Base-by-base conservation (phyloP, 2,888 invertebrate species). In the Orthosia cruda region DNA sequence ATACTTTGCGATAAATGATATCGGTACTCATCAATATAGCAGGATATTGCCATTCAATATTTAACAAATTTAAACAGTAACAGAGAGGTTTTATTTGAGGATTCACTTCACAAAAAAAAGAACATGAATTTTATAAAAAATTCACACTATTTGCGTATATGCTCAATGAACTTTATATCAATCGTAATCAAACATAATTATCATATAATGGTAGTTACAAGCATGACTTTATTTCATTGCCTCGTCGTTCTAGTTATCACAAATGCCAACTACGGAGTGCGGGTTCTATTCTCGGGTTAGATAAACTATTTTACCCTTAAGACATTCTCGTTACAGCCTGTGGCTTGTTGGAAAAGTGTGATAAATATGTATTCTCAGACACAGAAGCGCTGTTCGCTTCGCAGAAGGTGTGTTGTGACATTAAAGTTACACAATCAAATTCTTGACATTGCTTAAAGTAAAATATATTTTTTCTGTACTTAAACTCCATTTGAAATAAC, bases 121-220 rank as follows among this genome's bases (percentile, higher is more conserved):
- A 11, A 11, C n/a, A 20, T 20, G 20, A 32, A 32, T 49, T 47
- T 47, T 57, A 72, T 23, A 72, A 32, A 47, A 71, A 1, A 7
- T n/a, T 23, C 15, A 2, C 2, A 18, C 12, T 32, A 15, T 55
- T 71, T 71, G 47, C 18, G 32, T 47, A 18, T 9, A 15, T 7
- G 1, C 47, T 32, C 12, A 32, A 72, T 23, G 49, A 55, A 32
- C 55, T 72, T 40, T 20, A 57, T 72, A 71, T 32, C 32, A 13
- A 16, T 70, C 2, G 3, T 15, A 15, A 57, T 72, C 18, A 32
- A 47, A 20, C 13, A 55, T 3, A 3, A 50, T 52, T 52, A 70
- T 72, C 45, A 55, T 32, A 32, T 23, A 47, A 7, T 18, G 3
- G n/a, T 49, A 32, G 4, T 15, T 12, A 52, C 15, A 16, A 1